These are phyloP conservation scores for Oreochromis spilurus DNA, from an alignment of 2,113 vertebrate species.

Conservation along the genomic window DNA sequence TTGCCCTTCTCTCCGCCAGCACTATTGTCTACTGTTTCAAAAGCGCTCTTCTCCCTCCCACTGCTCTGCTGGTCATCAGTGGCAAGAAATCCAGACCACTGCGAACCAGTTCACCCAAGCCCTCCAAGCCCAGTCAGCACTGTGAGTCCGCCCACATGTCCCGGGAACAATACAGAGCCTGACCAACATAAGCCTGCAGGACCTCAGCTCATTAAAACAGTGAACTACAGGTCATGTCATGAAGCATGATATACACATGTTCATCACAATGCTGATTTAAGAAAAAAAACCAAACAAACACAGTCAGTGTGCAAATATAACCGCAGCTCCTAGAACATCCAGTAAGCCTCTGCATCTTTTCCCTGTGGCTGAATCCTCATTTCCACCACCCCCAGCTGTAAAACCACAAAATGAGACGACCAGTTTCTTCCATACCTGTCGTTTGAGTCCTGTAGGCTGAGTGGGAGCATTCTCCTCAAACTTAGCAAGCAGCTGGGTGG, in stretches of 20 bases:
- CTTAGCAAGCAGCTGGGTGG: conserved; percentile 94
- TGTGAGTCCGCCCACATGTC: conserved; percentile 21
- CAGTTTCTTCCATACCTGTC: conserved; percentile 78
- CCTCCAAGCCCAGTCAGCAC: conserved; percentile 21
- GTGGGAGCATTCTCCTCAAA: conserved; percentile 91
- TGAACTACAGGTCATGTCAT: not conserved
- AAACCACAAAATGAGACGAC: not conserved
- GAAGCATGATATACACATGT: not conserved
- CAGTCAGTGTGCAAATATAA: not conserved
- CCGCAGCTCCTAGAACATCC: not conserved
- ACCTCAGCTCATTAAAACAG: conserved; percentile 31
- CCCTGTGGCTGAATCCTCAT: not conserved
- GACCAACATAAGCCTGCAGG: conserved; percentile 31
- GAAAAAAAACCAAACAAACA: not conserved
- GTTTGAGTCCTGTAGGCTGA: conserved; percentile 77
- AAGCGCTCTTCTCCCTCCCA: conserved; percentile 28
- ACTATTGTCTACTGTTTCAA: conserved; percentile 23
- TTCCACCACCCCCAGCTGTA: not conserved
- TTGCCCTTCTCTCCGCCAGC: not conserved
- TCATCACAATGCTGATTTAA: not conserved
- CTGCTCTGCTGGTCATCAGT: not conserved
- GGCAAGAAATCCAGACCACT: conserved; percentile 10
- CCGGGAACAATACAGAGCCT: conserved; percentile 37
- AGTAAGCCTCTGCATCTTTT: not conserved
- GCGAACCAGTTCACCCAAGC: not conserved